Evolutionary conservation across 2,113 vertebrate species (phyloP).

Genomic region (Ahaetulla prasina): DNA sequence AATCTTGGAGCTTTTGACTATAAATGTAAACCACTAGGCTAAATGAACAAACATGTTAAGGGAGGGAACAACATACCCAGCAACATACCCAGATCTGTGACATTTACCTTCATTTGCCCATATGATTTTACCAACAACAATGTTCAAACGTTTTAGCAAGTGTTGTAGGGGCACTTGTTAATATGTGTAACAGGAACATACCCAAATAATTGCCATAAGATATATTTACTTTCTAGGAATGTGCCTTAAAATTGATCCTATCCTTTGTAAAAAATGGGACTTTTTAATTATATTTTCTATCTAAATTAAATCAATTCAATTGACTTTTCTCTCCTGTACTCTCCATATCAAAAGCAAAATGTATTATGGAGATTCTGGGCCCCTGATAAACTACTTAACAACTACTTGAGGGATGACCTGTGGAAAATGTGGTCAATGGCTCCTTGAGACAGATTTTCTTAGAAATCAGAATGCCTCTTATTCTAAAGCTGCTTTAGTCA

Average conservation of each 20-base stretch:
- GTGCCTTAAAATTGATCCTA: neutral
- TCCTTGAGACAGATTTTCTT: slow-evolving; percentile 30
- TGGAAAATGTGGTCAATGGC: slow-evolving; percentile 20
- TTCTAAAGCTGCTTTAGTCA: slow-evolving; percentile 29
- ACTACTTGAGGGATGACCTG: slow-evolving; percentile 28
- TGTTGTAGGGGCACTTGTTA: neutral
- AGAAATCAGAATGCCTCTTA: slow-evolving; percentile 38
- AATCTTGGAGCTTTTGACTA: neutral
- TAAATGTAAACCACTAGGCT: neutral
- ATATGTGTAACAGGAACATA: neutral
- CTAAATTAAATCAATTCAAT: neutral
- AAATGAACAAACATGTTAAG: neutral
- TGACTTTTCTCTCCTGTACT: neutral
- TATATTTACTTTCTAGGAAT: neutral
- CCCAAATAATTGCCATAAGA: neutral
- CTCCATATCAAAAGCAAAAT: neutral
- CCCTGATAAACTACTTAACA: slow-evolving; percentile 1
- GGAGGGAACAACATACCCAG: neutral
- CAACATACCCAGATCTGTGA: too few relatives aligned
- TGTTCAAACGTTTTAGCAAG: neutral
- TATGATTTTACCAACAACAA: neutral
- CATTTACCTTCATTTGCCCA: neutral
- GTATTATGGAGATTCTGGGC: neutral
- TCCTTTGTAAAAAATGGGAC: neutral
- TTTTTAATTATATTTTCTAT: neutral